These are phyloP conservation scores for Phocides pigmalion DNA, from an alignment of 1,140 invertebrate species.

Conservation along the genomic window DNA sequence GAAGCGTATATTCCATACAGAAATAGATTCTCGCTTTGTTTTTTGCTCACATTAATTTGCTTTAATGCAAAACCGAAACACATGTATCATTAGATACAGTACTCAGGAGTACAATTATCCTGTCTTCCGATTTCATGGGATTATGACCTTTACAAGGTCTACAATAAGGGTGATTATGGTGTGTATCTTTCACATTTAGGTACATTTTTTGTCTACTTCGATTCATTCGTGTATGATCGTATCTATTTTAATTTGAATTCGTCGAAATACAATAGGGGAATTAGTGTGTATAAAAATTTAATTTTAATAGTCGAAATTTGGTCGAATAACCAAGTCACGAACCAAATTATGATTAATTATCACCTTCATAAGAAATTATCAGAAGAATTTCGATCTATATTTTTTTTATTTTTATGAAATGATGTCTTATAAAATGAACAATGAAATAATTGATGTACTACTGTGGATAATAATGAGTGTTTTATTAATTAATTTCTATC, in stretches of 20 bases:
- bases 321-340: no score
- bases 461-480: no score
- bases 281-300: background rate
- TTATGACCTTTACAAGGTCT: background rate
- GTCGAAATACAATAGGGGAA: background rate
- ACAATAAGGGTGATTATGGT: background rate
- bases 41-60: conserved; percentile 42
- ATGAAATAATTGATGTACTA: no score
- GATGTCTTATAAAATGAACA: no score
- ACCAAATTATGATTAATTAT: no score
- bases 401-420: no score
- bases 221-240: conserved; percentile 5
- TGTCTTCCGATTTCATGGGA: background rate
- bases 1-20: conserved; percentile 1
- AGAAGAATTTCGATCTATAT: no score
- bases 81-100: conserved; percentile 36
- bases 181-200: background rate
- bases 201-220: conserved; percentile 23
- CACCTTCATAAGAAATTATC: no score
- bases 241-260: conserved; percentile 24
- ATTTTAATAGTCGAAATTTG: conserved; percentile 5
- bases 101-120: conserved; percentile 22
- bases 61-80: conserved; percentile 40
- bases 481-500: no score
- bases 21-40: conserved; percentile 37